Base-by-base conservation (phyloP, 2,113 vertebrate species). In the Caranx melampygus region DNA sequence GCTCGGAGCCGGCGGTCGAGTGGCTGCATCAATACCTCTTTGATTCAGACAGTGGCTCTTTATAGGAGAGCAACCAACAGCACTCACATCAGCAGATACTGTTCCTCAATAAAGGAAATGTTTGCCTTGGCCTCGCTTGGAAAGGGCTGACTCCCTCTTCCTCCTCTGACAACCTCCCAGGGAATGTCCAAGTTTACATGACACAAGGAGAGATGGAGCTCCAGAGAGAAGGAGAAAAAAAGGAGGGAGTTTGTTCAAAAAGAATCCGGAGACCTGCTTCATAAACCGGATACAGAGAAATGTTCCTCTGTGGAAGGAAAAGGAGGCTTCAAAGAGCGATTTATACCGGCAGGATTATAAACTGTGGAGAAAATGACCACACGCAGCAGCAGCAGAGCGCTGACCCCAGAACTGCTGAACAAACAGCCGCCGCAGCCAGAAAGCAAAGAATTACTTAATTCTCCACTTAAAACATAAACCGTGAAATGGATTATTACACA, bases 21-120 rank as follows among this genome's bases (percentile, higher is more conserved):
- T 47, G 76, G 68, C 81, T 62, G 82, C 87, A 85, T 87, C 89
- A 85, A 87, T 88, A 74, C 69, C 37, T 75, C 84, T 84, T 87
- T 78, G 81, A 87, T 81, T 86, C 81, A 89, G 83, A 87, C 90
- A 88, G 80, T 79, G 82, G 76, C 75, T 88, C 86, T 88, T 89
- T 89, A 88, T 87, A 71, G 80, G 61, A 81, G 82, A 87, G 72
- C 75, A 55, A 75, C 62, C 63, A 72, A 78, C 67, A 82, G 84
- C 58, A 78, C 79, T 64, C 76, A 79, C 83, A 91, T 87, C 89
- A 89, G 83, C 87, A 90, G 86, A 90, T 91, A 88, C 81, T 87
- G 85, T 81, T 93, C 88, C 87, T 89, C 88, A 91, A 88, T 92
- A 88, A 88, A 93, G 87, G 82, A 87, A 86, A 69, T 91, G 91